phyloP scores from a whole-genome alignment of 2,797 vertebrate species.

The Scarus forsteni region DNA sequence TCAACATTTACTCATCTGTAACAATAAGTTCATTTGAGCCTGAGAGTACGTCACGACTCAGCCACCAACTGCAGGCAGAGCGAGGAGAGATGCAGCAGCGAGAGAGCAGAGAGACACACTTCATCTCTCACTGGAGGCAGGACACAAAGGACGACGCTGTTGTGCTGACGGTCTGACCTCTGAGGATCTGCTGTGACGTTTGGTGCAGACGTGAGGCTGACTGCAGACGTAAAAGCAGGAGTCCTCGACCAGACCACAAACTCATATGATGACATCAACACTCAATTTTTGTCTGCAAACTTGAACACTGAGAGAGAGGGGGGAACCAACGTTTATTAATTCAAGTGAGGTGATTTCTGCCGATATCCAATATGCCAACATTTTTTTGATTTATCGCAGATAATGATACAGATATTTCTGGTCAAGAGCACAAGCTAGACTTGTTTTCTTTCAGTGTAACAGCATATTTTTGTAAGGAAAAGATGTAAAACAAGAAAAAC shows the following conservation, averaged over 20 bases:
- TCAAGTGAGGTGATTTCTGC: background rate
- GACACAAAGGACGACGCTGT: slow-evolving; percentile 59
- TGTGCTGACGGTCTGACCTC: slow-evolving; percentile 31
- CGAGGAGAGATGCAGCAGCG: background rate
- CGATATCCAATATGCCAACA: too few relatives aligned
- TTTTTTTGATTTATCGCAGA: too few relatives aligned
- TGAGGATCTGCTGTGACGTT: slow-evolving; percentile 25
- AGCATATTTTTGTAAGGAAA: too few relatives aligned
- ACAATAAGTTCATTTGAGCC: slow-evolving; percentile 50
- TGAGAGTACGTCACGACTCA: slow-evolving; percentile 18
- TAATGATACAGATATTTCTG: too few relatives aligned
- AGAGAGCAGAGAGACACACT: slow-evolving; percentile 5
- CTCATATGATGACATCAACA: slow-evolving; percentile 14
- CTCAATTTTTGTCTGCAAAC: background rate
- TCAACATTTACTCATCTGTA: slow-evolving; percentile 55
- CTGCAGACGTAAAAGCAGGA: slow-evolving; percentile 15
- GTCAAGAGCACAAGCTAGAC: too few relatives aligned
- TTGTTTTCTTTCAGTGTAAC: too few relatives aligned
- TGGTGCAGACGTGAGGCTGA: slow-evolving; percentile 27
- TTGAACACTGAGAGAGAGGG: background rate
- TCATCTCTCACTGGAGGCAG: slow-evolving; percentile 3
- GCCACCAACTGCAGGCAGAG: slow-evolving; percentile 6
- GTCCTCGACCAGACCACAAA: slow-evolving; percentile 25
- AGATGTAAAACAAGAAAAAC: too few relatives aligned
- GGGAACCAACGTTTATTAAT: background rate